Evolutionary conservation across 2,888 invertebrate genomes (phyloP).

Genomic region (Cenopis cana): DNA sequence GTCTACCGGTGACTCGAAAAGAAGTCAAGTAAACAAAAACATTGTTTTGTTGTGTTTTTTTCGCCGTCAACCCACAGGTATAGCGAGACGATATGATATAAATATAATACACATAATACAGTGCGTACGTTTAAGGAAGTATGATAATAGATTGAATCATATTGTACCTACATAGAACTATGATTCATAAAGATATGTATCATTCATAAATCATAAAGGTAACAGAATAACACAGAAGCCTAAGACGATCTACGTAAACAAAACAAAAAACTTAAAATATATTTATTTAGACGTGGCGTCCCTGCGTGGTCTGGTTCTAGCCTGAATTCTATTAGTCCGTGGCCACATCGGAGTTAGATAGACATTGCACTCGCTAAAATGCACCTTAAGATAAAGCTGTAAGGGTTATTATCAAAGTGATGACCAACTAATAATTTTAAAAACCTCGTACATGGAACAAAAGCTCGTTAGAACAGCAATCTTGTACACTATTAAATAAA

Average conservation of each 20-base stretch:
- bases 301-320: constrained; percentile 64
- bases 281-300: constrained; percentile 55
- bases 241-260: too few relatives aligned
- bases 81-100: not conserved
- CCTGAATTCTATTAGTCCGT: constrained; percentile 66
- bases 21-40: too few relatives aligned
- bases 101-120: too few relatives aligned
- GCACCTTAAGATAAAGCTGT: constrained; percentile 7
- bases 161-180: not conserved
- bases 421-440: not conserved
- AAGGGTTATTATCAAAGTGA: constrained; percentile 14
- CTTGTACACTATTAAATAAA: not conserved
- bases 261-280: too few relatives aligned
- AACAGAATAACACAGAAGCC: not conserved
- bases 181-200: not conserved
- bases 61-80: too few relatives aligned
- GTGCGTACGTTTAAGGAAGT: not conserved
- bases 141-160: too few relatives aligned
- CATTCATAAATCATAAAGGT: too few relatives aligned
- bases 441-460: not conserved
- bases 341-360: constrained; percentile 57
- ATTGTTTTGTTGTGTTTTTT: too few relatives aligned
- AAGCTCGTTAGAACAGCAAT: not conserved
- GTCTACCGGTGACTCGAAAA: too few relatives aligned
- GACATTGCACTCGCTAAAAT: constrained; percentile 15